These are phyloP conservation scores for Andrena praecox DNA, from an alignment of 2,888 invertebrate species.

Conservation along the genomic window DNA sequence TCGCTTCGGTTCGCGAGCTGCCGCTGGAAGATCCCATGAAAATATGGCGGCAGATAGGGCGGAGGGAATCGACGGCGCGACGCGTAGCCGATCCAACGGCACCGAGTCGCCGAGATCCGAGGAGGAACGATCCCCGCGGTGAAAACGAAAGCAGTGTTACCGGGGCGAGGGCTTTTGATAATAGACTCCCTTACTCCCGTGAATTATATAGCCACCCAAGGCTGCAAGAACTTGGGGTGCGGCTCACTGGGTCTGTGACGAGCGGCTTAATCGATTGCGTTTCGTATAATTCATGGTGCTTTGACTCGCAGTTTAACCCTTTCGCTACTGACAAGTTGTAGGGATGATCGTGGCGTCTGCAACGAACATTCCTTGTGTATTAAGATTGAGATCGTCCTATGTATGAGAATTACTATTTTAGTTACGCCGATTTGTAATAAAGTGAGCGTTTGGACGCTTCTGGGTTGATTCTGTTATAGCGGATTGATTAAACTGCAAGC, in stretches of 20 bases:
- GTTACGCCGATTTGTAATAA: no score
- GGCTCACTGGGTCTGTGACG: conserved; percentile 13
- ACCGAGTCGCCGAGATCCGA: conserved; percentile 24
- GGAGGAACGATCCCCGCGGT: conserved; percentile 22
- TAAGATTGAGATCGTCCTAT: no score
- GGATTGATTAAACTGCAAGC: no score
- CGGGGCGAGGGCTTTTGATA: conserved; percentile 1
- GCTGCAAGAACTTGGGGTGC: not conserved
- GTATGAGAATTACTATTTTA: no score
- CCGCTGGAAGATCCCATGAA: conserved; percentile 59
- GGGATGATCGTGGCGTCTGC: no score
- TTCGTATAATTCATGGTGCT: not conserved
- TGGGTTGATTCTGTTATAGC: no score
- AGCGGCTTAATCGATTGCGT: not conserved
- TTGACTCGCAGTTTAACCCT: not conserved
- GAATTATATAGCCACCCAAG: conserved; percentile 2
- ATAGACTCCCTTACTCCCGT: conserved; percentile 13
- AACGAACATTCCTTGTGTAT: no score
- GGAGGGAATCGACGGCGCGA: conserved; percentile 67
- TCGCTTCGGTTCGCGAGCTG: conserved; percentile 67
- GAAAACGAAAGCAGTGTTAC: conserved; percentile 52
- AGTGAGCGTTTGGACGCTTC: no score
- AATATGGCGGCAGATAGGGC: conserved; percentile 68
- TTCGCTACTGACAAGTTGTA: no score
- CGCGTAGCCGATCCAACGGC: conserved; percentile 33